phyloP scores from a whole-genome alignment of 2,113 vertebrate species.

The Malurus melanocephalus region DNA sequence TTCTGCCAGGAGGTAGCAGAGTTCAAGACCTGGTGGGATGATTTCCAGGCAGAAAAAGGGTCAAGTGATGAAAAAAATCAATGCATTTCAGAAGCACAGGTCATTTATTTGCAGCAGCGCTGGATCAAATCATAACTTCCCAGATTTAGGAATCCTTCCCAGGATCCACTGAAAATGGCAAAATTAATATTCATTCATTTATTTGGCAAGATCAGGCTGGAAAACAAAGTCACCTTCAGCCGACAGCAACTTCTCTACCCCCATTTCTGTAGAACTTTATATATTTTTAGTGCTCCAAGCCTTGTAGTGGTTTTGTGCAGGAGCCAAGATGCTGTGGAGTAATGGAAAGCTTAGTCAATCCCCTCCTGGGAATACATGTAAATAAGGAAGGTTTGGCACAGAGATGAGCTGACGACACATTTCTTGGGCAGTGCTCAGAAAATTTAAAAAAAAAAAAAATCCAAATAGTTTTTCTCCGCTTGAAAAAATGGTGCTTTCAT shows the following conservation, averaged over 20 bases:
- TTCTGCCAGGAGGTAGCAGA: background rate
- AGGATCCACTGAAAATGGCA: background rate
- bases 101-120: background rate
- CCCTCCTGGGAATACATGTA: background rate
- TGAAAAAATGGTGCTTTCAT: constrained; percentile 16
- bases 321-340: constrained; percentile 1
- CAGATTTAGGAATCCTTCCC: background rate
- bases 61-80: background rate
- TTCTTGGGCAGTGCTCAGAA: background rate
- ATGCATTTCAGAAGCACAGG: background rate
- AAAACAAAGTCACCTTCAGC: background rate
- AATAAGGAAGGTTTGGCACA: constrained; percentile 29
- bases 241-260: background rate
- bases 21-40: background rate
- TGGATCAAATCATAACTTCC: background rate
- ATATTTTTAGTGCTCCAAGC: background rate
- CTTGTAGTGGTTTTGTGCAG: background rate
- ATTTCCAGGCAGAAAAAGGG: constrained; percentile 1
- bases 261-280: background rate
- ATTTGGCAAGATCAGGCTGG: background rate
- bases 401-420: background rate
- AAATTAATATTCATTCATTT: background rate
- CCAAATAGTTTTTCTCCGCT: background rate
- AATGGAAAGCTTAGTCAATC: background rate
- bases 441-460: background rate